phyloP scores from a whole-genome alignment of 2,797 vertebrate genomes.

The Pelochelys cantorii region DNA sequence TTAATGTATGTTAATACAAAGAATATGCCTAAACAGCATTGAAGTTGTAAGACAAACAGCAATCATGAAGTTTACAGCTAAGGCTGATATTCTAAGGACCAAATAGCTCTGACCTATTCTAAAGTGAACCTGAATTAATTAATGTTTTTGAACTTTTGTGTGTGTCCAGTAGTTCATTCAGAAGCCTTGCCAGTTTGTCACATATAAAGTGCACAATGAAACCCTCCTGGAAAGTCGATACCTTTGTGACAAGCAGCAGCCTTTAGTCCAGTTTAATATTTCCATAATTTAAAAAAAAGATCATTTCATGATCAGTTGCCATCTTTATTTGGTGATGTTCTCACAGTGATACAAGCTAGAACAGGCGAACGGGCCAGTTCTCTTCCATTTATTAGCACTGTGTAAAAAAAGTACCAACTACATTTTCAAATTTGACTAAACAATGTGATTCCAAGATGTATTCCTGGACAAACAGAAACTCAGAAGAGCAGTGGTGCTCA shows the following conservation, averaged over 20 bases:
- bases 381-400: not conserved
- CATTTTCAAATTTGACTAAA: not conserved
- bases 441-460: not conserved
- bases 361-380: rapidly evolving
- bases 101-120: not conserved
- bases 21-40: not conserved
- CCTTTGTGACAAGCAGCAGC: not conserved
- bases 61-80: not conserved
- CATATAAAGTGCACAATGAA: not conserved
- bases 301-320: not conserved
- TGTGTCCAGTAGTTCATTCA: not conserved
- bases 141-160: not conserved
- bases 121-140: not conserved
- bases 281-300: not conserved
- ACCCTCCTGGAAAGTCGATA: not conserved
- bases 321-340: not conserved
- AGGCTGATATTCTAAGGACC: not conserved
- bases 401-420: not conserved
- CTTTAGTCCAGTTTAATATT: not conserved
- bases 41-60: not conserved
- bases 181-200: not conserved
- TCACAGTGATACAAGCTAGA: not conserved
- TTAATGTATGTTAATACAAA: rapidly evolving
- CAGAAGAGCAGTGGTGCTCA: not conserved
- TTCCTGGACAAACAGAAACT: not conserved